phyloP scores from a whole-genome alignment of 2,797 vertebrate species.

The Eulemur mongoz region DNA sequence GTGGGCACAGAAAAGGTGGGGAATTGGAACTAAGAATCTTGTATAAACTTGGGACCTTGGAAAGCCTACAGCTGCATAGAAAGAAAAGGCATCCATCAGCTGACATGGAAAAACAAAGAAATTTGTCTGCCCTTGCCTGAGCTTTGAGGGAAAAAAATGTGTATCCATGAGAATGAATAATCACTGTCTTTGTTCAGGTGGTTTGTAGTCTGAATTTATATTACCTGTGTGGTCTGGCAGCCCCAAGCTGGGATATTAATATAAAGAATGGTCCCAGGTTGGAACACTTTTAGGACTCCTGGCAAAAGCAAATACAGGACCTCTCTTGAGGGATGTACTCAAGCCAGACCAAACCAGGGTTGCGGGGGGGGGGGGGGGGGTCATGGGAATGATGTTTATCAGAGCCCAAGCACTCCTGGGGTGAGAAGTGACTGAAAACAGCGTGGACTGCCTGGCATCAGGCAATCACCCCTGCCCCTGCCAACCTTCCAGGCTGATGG shows the following conservation, averaged over 20 bases:
- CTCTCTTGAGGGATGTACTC: background rate
- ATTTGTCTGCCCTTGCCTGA: background rate
- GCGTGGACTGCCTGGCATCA: background rate
- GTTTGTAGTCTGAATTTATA: conserved; percentile 27
- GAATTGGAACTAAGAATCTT: conserved; percentile 20
- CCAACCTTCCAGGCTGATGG: background rate
- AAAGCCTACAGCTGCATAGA: background rate
- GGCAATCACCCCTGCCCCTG: background rate
- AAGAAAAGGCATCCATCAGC: conserved; percentile 21
- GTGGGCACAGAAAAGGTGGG: background rate
- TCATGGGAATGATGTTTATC: background rate
- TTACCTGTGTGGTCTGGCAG: background rate
- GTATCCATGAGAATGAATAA: background rate
- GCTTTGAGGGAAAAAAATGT: background rate
- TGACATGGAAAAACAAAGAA: background rate
- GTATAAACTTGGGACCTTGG: background rate
- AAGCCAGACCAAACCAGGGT: background rate
- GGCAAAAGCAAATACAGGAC: background rate
- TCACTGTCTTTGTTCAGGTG: background rate
- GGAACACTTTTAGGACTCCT: background rate
- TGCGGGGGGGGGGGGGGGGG: background rate
- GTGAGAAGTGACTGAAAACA: background rate
- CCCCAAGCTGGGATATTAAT: background rate
- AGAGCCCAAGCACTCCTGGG: background rate
- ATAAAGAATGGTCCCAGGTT: background rate